Percentiles rank a stretch among this genome's conserved stretches.
Evolutionary conservation across 2,888 invertebrate species (phyloP).

Genomic region (Torymus aiolomorphi): DNA sequence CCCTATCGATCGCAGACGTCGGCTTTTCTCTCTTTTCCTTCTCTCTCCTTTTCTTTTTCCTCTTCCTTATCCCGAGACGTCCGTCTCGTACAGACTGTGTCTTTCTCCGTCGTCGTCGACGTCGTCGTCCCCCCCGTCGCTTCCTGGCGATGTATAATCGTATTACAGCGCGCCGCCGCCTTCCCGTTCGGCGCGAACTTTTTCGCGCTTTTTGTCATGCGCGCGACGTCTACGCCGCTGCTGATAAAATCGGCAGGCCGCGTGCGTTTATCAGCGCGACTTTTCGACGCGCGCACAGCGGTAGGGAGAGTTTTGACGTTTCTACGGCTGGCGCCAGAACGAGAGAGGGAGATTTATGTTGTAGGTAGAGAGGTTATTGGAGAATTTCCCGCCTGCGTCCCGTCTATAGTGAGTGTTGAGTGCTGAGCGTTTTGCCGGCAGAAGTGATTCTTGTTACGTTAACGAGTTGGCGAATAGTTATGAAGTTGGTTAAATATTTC

Average conservation of each 20-base stretch:
- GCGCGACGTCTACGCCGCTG: neutral
- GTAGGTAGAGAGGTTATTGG: neutral
- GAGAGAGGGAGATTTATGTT: neutral
- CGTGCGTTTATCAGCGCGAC: too few species aligned
- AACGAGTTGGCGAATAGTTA: too few species aligned
- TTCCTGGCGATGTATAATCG: slow-evolving; percentile 67
- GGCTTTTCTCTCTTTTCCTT: slow-evolving; percentile 40
- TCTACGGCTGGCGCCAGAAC: too few species aligned
- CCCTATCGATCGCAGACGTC: slow-evolving; percentile 67
- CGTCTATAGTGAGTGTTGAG: neutral
- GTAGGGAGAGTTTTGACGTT: too few species aligned
- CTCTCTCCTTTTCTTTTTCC: neutral
- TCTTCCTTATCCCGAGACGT: slow-evolving; percentile 23
- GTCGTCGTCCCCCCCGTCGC: too few species aligned
- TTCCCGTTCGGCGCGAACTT: slow-evolving; percentile 45
- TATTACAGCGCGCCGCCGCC: slow-evolving; percentile 65
- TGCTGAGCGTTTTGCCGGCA: neutral
- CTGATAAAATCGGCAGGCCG: too few species aligned
- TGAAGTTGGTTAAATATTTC: too few species aligned
- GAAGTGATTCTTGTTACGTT: too few species aligned
- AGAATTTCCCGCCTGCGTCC: neutral
- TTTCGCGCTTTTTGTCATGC: slow-evolving; percentile 40
- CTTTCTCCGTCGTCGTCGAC: neutral
- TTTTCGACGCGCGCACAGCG: too few species aligned
- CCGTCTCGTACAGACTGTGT: slow-evolving; percentile 46